These are phyloP conservation scores for Trissolcus brochymenae DNA, from an alignment of 2,888 invertebrate species.

Conservation along the genomic window DNA sequence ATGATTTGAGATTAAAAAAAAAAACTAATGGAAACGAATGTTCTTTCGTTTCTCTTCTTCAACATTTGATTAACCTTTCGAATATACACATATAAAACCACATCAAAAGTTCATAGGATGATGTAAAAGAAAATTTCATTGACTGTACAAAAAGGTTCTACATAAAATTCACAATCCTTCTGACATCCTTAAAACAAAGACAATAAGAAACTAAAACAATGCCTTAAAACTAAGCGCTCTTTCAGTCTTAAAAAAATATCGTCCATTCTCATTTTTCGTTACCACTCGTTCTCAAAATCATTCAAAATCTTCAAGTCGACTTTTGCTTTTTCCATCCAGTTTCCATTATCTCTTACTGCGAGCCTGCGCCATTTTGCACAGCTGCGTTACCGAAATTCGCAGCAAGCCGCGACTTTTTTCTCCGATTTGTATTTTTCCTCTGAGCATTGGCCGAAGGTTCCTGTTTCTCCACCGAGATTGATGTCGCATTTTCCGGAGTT, in stretches of 20 bases:
- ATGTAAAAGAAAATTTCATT: no score
- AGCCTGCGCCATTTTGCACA: conserved; percentile 60
- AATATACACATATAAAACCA: no score
- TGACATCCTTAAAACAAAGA: neutral
- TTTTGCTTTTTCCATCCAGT: neutral
- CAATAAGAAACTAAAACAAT: neutral
- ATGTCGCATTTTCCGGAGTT: neutral
- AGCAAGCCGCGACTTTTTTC: conserved; percentile 73
- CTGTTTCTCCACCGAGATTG: neutral
- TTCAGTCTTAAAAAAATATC: conserved; percentile 17
- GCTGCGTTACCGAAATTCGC: conserved; percentile 71
- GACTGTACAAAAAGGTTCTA: no score
- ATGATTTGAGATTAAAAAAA: no score
- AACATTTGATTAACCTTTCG: no score
- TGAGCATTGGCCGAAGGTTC: neutral
- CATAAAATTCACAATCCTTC: neutral
- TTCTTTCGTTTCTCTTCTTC: no score
- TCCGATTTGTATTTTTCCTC: conserved; percentile 56
- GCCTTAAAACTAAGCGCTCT: conserved; percentile 9
- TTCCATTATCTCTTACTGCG: conserved; percentile 31
- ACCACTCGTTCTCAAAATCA: conserved; percentile 6
- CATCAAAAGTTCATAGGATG: no score
- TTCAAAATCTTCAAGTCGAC: neutral
- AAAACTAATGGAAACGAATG: no score
- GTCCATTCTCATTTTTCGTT: conserved; percentile 12